Base-by-base conservation (phyloP, 2,113 vertebrate species). In the Pelecanus crispus region DNA sequence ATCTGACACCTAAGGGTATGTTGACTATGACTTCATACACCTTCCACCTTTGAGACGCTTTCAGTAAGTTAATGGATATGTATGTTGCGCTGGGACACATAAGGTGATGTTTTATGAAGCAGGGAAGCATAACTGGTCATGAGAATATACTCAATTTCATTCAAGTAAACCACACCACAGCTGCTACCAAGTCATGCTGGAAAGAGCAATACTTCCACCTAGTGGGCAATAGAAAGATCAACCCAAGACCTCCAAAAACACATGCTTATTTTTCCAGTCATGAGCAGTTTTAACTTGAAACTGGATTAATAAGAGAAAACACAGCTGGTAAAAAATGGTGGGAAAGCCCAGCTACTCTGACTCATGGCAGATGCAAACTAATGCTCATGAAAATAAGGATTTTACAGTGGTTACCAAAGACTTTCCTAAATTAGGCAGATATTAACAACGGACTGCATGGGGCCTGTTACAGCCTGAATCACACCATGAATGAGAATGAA, bases 201-300 rank as follows among this genome's bases (percentile, higher is more conserved):
- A 34, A 97, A 97, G 96, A 93, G 82, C 94, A 96, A 97, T 56
- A 94, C 94, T 97, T 92, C 97, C 97, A 97, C 71, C 97, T 97
- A 97, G 92, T 47, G 97, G 96, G 45, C 18, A 88, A 81, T 1
- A 16, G 40, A 45, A 58, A 66, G 75, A 92, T 19, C 55, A 88
- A 52, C 45, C n/a, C 81, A 36, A 94, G 47, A 59, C 32, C 42
- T 78, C 52, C 67, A 88, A 93, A 84, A 94, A 81, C 50, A 67
- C 36, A 52, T 34, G 58, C 52, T 11, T 92, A 20, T 52, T 88
- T 92, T 94, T 93, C 88, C 92, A 89, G 72, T 93, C 75, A 93
- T 36, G 84, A 56, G 87, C 84, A 96, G 92, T 94, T 96, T 94
- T 45, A 96, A 88, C 95, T 95, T 94, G 86, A 96, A 96, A 92